A percentile compares a stretch with the other conserved stretches of the same genome.
phyloP scores from a whole-genome alignment of 2,797 vertebrate genomes.

The Molossus alvarezi region DNA sequence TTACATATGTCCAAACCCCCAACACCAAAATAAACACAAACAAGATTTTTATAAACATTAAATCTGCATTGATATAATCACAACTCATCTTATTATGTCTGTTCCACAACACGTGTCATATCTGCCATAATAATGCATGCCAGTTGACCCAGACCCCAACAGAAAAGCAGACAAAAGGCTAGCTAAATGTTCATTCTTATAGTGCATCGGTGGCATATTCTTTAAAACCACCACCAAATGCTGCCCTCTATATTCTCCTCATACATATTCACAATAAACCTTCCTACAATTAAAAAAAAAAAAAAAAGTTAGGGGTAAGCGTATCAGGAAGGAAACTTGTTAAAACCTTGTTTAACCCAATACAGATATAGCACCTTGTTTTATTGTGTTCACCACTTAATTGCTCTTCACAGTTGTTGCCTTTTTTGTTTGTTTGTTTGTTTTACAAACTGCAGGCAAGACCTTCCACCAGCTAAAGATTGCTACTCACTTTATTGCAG shows the following conservation, averaged over 20 bases:
- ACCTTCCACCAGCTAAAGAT: not conserved
- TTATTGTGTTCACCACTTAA: not conserved
- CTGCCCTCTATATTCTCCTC: not conserved
- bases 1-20: not conserved
- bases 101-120: not conserved
- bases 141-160: not conserved
- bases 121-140: not conserved
- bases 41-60: not conserved
- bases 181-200: not conserved
- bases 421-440: not conserved
- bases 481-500: not conserved
- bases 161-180: not conserved
- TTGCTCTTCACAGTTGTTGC: not conserved
- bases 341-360: not conserved
- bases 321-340: not conserved
- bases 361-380: not conserved
- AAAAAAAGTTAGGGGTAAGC: not conserved
- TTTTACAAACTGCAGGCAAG: not conserved
- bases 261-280: not conserved
- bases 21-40: not conserved
- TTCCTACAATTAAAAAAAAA: not conserved
- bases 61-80: not conserved
- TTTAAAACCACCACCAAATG: conserved; percentile 39
- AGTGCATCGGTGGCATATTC: not conserved
- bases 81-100: not conserved